Base-by-base conservation (phyloP, 2,888 invertebrate species). In the Euzetes globulus region DNA sequence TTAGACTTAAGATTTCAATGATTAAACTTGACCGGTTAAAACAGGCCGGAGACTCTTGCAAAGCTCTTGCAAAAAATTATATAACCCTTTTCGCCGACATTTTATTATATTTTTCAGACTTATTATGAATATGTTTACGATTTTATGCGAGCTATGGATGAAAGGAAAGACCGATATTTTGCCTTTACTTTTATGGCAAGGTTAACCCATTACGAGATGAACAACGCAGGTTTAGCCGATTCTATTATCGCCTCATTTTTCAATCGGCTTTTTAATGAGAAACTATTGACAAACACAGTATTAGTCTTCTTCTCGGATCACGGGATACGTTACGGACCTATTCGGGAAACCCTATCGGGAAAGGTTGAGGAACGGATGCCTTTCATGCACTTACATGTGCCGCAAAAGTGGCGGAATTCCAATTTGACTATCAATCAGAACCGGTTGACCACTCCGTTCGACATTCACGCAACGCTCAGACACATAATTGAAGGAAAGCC, bases 261-360 rank as follows among this genome's bases (percentile, higher is more conserved):
- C 72, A 81, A 83, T 76, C 82, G 84, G 75, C 81, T 90, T 72
- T 83, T 87, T 50, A 79, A 82, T 0, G 81, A 84, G 1, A 85
- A 85, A 1, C 83, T 87, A 73, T 83, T 91, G 72, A 86, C 90
- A 72, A 85, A 87, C 33, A 91, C 91, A 0, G 85, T 88, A 79
- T 74, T 93, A 72, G 82, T 92, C 15, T 81, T 86, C 63, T 85
- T 94, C 84, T 94, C 94, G 82, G 95, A 95, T 81, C 95, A 95
- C 80, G 95, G 95, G 0, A 88, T 93, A 75, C 85, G 94, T 76
- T 94, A 91, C 89, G 94, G 94, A 2, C 86, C 86, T 9, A 92
- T 93, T 79, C 86, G 93, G 11, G 85, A 86, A 78, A 94, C 94
- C 0, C 91, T 90, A 82, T 75, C 60, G 47, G 83, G 83, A 0